A percentile compares a stretch with the other conserved stretches of the same genome.
These are phyloP conservation scores for Drosophila subsilvestris DNA, from an alignment of 2,888 invertebrate species.

Conservation along the genomic window DNA sequence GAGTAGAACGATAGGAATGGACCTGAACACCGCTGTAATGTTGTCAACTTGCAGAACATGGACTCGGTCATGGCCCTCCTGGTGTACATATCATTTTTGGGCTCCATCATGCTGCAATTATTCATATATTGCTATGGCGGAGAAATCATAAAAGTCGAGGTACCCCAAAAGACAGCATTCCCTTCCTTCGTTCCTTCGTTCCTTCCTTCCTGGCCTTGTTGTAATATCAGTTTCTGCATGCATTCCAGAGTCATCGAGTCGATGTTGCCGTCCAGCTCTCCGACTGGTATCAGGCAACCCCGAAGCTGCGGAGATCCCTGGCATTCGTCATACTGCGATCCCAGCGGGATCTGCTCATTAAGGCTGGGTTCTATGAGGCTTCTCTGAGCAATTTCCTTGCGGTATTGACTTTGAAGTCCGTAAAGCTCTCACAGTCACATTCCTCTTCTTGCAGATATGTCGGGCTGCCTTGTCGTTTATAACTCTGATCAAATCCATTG, in stretches of 20 bases:
- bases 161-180: conserved; percentile 20
- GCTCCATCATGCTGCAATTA: conserved; percentile 80
- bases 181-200: too few species aligned
- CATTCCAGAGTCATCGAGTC: conserved; percentile 74
- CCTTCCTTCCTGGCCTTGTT: neutral
- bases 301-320: conserved; percentile 71
- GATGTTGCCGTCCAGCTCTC: conserved; percentile 74
- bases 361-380: conserved; percentile 81
- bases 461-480: conserved; percentile 78
- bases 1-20: conserved; percentile 7
- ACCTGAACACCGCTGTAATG: too few species aligned
- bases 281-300: conserved; percentile 78
- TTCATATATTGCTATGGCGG: conserved; percentile 83
- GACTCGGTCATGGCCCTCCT: conserved; percentile 68
- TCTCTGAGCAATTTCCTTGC: conserved; percentile 81
- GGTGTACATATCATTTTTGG: conserved; percentile 73
- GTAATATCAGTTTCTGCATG: neutral
- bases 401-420: conserved; percentile 55
- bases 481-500: conserved; percentile 79
- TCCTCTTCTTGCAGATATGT: conserved; percentile 62
- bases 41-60: conserved; percentile 63
- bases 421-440: neutral
- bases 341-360: conserved; percentile 76
- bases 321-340: conserved; percentile 74
- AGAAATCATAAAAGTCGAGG: conserved; percentile 81